Evolutionary conservation across 2,888 invertebrate genomes (phyloP), one percentile per base, ranked within the genome.

Genomic region (Meliscaeva auricollis): DNA sequence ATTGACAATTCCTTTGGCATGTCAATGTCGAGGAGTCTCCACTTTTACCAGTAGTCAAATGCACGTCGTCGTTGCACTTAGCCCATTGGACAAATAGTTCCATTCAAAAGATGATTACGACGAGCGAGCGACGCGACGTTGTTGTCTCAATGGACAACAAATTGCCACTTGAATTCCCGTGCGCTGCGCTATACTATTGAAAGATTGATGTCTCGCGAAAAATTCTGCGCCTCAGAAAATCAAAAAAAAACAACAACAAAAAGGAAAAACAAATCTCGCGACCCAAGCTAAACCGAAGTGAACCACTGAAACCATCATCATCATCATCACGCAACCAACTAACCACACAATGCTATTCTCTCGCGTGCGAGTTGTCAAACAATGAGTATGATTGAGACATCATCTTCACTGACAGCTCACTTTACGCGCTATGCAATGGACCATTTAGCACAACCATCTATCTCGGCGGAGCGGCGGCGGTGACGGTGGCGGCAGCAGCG

Each of bases 291-390:
- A 44, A 9, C 30, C 64, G 56, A 35, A 60, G 9, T 26, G n/a
- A n/a, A n/a, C n/a, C n/a, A 35, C 60, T 44, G 66, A 58, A 26
- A 32, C 32, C 46, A 66, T 22, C 48, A 50, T 32, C 48, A 73
- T 68, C 72, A 73, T 17, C 58, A 20, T 15, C 56, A 56, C 46
- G 15, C 38, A 56, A 44, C 41, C 11, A 11, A 15, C 48, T 48
- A 15, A 76, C 30, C 58, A 78, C 58, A 78, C 73, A 78, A 83
- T 69, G 69, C 64, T 50, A 74, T 78, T 78, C 54, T 69, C 73
- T 78, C 83, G 83, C 78, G 83, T 83, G 83, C 78, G 78, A 79
- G 78, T 83, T 83, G 83, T 83, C 83, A 83, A 83, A 78, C 83
- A 83, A 83, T 83, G 83, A 78, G 62, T 54, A 83, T 83, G 83